A percentile compares a stretch with the other conserved stretches of the same genome.
phyloP scores from a whole-genome alignment of 2,888 invertebrate genomes.

The Blera fallax region DNA sequence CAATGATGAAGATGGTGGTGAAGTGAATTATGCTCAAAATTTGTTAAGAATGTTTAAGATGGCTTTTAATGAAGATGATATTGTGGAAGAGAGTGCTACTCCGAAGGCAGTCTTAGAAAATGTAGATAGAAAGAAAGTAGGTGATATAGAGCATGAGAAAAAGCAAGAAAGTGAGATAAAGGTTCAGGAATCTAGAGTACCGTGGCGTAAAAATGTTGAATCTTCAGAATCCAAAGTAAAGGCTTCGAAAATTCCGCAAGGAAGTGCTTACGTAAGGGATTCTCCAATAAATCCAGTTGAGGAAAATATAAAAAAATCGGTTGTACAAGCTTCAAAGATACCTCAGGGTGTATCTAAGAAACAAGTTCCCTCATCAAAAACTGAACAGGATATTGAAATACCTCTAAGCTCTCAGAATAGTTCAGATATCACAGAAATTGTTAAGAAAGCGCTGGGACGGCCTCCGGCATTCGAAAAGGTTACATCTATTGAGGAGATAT shows the following conservation, averaged over 20 bases:
- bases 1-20: conserved; percentile 72
- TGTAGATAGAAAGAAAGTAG: conserved; percentile 8
- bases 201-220: conserved; percentile 22
- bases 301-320: neutral
- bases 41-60: conserved; percentile 80
- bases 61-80: conserved; percentile 75
- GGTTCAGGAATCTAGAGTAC: neutral
- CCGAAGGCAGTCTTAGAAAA: neutral
- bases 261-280: neutral
- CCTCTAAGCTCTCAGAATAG: neutral
- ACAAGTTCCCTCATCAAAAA: neutral
- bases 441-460: neutral
- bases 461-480: neutral
- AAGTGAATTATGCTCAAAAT: conserved; percentile 80
- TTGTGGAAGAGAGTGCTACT: conserved; percentile 11
- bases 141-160: neutral
- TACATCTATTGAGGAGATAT: conserved; percentile 15
- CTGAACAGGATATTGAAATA: neutral
- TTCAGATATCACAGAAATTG: neutral
- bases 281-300: neutral
- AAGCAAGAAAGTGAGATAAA: neutral
- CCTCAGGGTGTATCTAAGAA: neutral
- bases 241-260: conserved; percentile 22
- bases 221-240: neutral
- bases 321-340: conserved; percentile 21